A percentile compares a stretch with the other conserved stretches of the same genome.
These are phyloP conservation scores for Leptinotarsa texana DNA, from an alignment of 1,140 invertebrate species.

Conservation along the genomic window DNA sequence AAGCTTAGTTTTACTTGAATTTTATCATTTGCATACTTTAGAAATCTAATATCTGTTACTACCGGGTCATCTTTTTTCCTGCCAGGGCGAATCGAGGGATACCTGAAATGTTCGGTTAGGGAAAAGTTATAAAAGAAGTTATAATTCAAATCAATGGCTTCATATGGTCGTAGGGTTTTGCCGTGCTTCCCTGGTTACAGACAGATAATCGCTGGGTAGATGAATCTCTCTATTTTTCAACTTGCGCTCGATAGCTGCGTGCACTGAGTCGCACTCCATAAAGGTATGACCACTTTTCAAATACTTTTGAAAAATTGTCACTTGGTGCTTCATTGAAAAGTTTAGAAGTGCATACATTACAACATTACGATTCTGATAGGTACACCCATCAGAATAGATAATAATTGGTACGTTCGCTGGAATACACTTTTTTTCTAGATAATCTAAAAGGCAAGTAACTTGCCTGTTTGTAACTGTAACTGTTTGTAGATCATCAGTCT, in stretches of 20 bases:
- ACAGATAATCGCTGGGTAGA: slow-evolving; percentile 24
- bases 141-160: background rate
- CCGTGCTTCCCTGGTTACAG: slow-evolving; percentile 16
- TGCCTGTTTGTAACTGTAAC: no score
- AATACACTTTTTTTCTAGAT: no score
- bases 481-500: no score
- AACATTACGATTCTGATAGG: slow-evolving; percentile 47
- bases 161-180: background rate
- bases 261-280: slow-evolving; percentile 55
- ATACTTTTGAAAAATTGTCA: slow-evolving; percentile 54
- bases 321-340: slow-evolving; percentile 41
- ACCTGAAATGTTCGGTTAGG: background rate
- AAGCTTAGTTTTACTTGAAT: background rate
- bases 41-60: background rate
- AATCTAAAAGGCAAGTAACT: no score
- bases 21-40: background rate
- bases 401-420: slow-evolving; percentile 8
- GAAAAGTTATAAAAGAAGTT: slow-evolving; percentile 12
- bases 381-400: slow-evolving; percentile 33
- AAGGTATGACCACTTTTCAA: slow-evolving; percentile 55
- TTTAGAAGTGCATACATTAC: slow-evolving; percentile 48
- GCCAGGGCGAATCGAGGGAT: slow-evolving; percentile 5
- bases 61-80: background rate
- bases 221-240: slow-evolving; percentile 28
- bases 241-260: slow-evolving; percentile 42